phyloP scores from a whole-genome alignment of 1,140 invertebrate genomes.

The Harlomillsia oculata region DNA sequence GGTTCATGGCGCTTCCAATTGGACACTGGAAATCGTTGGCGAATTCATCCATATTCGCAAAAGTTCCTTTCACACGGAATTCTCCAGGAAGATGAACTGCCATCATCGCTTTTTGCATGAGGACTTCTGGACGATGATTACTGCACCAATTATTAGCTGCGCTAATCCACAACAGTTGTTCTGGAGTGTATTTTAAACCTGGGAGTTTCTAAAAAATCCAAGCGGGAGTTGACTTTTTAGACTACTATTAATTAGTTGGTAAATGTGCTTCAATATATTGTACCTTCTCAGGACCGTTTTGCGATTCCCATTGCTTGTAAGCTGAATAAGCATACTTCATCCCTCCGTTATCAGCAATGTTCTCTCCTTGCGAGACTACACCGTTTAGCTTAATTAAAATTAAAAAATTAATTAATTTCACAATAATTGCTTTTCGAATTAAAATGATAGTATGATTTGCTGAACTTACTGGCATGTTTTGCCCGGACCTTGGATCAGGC shows the following conservation, averaged over 20 bases:
- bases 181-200: background rate
- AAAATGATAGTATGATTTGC: background rate
- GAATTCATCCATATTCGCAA: slow-evolving; percentile 80
- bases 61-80: slow-evolving; percentile 65
- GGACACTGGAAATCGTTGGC: slow-evolving; percentile 68
- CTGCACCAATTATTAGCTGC: slow-evolving; percentile 11
- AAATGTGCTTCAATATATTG: slow-evolving; percentile 56
- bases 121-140: background rate
- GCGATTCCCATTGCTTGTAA: slow-evolving; percentile 32
- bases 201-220: slow-evolving; percentile 12
- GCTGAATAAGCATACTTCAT: slow-evolving; percentile 40
- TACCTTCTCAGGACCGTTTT: slow-evolving; percentile 34
- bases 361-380: slow-evolving; percentile 43
- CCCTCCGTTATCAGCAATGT: slow-evolving; percentile 49
- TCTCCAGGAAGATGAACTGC: slow-evolving; percentile 59
- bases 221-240: background rate
- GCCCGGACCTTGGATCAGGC: slow-evolving; percentile 37
- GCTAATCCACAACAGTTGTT: slow-evolving; percentile 3
- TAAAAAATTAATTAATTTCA: background rate
- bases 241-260: background rate
- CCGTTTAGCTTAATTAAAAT: slow-evolving; percentile 40
- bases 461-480: slow-evolving; percentile 39
- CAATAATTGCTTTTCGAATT: background rate
- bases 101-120: slow-evolving; percentile 10
- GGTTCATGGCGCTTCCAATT: slow-evolving; percentile 44